Evolutionary conservation across 2,113 vertebrate species (phyloP), one percentile per base, ranked within the genome.

Genomic region (Argyrosomus japonicus): DNA sequence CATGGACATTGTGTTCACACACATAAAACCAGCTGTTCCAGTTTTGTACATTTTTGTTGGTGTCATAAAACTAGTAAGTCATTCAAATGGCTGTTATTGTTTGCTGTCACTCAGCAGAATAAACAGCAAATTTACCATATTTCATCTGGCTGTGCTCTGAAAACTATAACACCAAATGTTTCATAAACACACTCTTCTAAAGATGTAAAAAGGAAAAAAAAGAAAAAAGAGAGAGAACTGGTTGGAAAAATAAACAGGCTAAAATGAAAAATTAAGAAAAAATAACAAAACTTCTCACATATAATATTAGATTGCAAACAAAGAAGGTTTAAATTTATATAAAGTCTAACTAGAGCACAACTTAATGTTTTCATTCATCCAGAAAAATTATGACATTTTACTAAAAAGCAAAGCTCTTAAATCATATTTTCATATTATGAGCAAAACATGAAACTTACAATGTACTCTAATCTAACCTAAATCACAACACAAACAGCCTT

Each of bases 21-120:
- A 76, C 83, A 69, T 58, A 69, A 84, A 89, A 88, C 79, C 88
- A 89, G 84, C 68, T 86, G 79, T 77, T 86, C 60, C 51, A 73
- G 47, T 88, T 86, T 82, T 78, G 54, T 58, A 15, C 72, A 29
- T 56, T 87, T 86, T 82, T 81, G 68, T 18, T 82, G 71, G 36
- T 62, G 60, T 77, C 68, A 12, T 85, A 47, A 88, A 88, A 77
- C 17, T 8, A 43, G 18, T 36, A 43, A 69, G 32, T 48, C 25
- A 77, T 77, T 58, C 29, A 77, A 76, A 82, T 0, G 47, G 47
- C 19, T 68, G 64, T 48, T 62, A 32, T 69, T 79, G 78, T 77
- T 68, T 57, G 71, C 36, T 73, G 54, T 56, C 71, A 87, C 61
- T 87, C 27, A 58, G 27, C 23, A 40, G 45, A 63, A 60, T 11